Base-by-base conservation (phyloP, 2,888 invertebrate genomes). In the Eupithecia abbreviata region DNA sequence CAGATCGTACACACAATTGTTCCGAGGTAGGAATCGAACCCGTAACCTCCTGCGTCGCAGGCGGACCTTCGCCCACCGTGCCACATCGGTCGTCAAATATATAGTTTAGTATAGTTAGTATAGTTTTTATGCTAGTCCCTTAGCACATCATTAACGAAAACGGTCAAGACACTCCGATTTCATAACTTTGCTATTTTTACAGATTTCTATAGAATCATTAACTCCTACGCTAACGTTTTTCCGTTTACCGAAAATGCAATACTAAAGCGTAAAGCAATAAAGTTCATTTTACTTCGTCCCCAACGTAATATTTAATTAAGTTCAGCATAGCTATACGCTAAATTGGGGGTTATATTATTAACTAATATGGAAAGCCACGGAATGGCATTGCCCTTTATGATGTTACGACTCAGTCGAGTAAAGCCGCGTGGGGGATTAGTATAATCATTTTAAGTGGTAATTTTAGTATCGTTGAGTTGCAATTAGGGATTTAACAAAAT, bases 291-390 rank as follows among this genome's bases (percentile, higher is more conserved):
- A 42, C 45, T 10, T 68, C 45, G 45, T 18, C 47, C 10, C 10
- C 12, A 2, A 45, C 47, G 13, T 12, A 58, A 65, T 77, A 75
- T 75, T 75, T 77, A 71, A 75, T 75, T 73, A 73, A 58, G 49
- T 70, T 70, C 47, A 70, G 65, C 72, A 72, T 77, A 71, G 66
- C 18, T 71, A 47, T 71, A 49, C 41, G 47, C 66, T 49, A 9
- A 71, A 73, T 73, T 75, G n/a, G 72, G 42, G 75, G 72, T 73
- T 70, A 71, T 68, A 68, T 75, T 74, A 69, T 62, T 73, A 73
- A 75, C 70, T 66, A 73, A 77, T 75, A 77, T 41, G 70, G 67
- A 45, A 47, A 43, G 65, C 73, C 75, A 41, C 71, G 45, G 66
- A 73, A 74, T 74, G 41, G 15, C 62, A 66, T 74, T 62, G 58